A percentile compares a stretch with the other conserved stretches of the same genome.
Evolutionary conservation across 2,113 vertebrate genomes (phyloP).

Genomic region (Gnathonemus longibarbis): DNA sequence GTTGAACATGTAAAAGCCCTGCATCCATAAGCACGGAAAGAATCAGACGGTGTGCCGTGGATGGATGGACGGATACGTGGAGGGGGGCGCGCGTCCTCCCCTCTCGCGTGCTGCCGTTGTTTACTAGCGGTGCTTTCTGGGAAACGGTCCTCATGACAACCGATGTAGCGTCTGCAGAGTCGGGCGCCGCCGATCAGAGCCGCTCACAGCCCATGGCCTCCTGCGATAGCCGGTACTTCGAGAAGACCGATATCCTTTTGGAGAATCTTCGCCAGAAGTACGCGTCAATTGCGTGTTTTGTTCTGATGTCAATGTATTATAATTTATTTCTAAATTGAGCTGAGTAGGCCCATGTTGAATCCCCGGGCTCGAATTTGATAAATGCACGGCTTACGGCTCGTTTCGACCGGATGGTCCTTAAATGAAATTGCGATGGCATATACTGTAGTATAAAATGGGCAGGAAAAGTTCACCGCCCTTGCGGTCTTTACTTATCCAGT

Average conservation of each 20-base stretch:
- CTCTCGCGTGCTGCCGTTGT: slow-evolving; percentile 45
- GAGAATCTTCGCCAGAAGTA: slow-evolving; percentile 50
- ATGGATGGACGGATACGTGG: not conserved
- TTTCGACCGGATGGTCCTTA: not conserved
- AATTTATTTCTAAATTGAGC: not conserved
- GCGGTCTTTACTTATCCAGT: not conserved
- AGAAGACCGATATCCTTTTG: slow-evolving; percentile 47
- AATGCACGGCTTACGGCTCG: not conserved
- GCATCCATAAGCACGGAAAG: not conserved
- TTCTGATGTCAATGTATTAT: not conserved
- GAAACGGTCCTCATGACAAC: slow-evolving; percentile 58
- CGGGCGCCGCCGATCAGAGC: not conserved
- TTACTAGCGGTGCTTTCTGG: slow-evolving; percentile 50
- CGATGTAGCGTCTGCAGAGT: slow-evolving; percentile 44
- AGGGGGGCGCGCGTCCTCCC: not conserved
- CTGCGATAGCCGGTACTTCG: slow-evolving; percentile 46
- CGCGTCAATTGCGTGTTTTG: not conserved
- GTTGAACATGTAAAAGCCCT: not conserved
- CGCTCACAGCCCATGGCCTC: slow-evolving; percentile 20
- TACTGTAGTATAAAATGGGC: not conserved
- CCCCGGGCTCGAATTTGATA: slow-evolving; percentile 27
- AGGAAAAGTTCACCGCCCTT: not conserved
- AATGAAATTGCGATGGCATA: not conserved
- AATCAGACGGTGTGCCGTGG: not conserved
- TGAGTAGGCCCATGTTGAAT: slow-evolving; percentile 18